These are phyloP conservation scores for Aphodius sticticus DNA, from an alignment of 2,888 invertebrate species.

Conservation along the genomic window DNA sequence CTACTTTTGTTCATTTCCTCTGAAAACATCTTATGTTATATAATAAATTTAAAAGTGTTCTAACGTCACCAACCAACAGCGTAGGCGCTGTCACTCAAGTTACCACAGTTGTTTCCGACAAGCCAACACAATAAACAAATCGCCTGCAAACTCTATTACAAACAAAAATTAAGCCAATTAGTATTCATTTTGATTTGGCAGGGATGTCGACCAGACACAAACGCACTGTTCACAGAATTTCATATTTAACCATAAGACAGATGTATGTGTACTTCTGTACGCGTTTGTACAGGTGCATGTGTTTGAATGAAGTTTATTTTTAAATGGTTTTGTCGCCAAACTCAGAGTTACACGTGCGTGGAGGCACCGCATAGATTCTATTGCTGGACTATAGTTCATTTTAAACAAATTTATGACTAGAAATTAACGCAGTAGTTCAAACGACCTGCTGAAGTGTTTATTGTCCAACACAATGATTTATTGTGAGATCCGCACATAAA, in stretches of 20 bases:
- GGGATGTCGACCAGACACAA: background rate
- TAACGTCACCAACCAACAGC: background rate
- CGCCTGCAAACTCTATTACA: background rate
- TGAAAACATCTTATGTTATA: background rate
- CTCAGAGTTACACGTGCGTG: background rate
- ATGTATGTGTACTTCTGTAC: background rate
- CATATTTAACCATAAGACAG: background rate
- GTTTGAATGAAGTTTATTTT: slow-evolving; percentile 4
- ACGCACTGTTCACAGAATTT: background rate
- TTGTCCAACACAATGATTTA: background rate
- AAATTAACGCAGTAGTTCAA: background rate
- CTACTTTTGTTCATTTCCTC: background rate
- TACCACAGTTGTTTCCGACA: background rate
- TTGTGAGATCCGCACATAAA: background rate
- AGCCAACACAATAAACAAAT: background rate
- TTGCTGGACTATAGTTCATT: background rate
- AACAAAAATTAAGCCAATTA: background rate
- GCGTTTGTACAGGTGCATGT: background rate
- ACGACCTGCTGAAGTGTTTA: background rate
- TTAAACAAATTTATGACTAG: background rate
- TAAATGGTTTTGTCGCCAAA: slow-evolving; percentile 4
- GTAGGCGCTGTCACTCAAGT: background rate
- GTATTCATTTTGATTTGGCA: background rate
- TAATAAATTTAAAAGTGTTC: background rate
- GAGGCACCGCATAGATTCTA: background rate